Evolutionary conservation across 2,113 vertebrate species (phyloP).

Genomic region (Pteropus alecto): DNA sequence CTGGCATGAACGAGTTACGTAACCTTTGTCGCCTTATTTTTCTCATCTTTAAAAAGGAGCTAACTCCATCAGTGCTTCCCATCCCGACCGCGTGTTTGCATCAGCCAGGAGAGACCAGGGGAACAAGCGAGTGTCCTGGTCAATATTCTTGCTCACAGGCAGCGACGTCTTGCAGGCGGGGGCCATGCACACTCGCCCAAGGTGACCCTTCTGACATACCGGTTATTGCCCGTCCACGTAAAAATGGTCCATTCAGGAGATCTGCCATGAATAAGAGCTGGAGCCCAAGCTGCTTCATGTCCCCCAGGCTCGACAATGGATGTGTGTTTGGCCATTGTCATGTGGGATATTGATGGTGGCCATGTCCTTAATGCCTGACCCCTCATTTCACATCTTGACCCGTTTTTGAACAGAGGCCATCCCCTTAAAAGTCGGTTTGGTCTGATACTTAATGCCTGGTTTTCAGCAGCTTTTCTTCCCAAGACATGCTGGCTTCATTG

Average conservation of each 20-base stretch:
- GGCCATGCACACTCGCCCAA: neutral
- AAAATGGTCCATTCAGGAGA: neutral
- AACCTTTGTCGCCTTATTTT: neutral
- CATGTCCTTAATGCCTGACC: neutral
- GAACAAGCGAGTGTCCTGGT: neutral
- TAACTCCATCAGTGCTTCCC: neutral
- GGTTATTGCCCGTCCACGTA: neutral
- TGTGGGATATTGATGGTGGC: neutral
- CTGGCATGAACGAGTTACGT: neutral
- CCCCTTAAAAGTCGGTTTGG: neutral
- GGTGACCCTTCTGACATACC: neutral
- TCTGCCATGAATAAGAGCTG: neutral
- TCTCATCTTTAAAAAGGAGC: neutral
- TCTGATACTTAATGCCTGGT: constrained; percentile 34
- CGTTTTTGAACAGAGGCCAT: neutral
- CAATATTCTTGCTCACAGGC: neutral
- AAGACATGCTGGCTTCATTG: constrained; percentile 60
- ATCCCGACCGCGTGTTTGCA: neutral
- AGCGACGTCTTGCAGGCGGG: no score
- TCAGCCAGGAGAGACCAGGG: neutral
- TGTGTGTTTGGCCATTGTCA: neutral
- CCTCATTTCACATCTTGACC: neutral
- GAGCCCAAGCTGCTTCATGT: neutral
- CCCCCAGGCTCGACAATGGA: neutral
- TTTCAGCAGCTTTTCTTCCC: constrained; percentile 53